phyloP scores from a whole-genome alignment of 2,888 invertebrate genomes.

The Drosophila peninsularis region DNA sequence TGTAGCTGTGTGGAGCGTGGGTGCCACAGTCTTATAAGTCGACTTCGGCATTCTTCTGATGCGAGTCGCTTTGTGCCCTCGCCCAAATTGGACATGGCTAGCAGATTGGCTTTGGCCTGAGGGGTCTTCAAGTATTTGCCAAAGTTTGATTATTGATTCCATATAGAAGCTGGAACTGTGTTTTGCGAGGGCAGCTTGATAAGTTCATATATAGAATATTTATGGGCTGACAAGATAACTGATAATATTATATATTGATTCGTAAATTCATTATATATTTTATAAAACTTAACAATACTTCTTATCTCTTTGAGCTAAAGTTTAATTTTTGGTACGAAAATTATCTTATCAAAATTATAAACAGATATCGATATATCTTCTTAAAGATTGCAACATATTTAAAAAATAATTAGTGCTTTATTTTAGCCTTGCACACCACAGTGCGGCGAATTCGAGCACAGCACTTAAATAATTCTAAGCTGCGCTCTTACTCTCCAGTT shows the following conservation, averaged over 20 bases:
- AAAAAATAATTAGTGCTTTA: too few relatives aligned
- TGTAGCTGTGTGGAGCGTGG: slow-evolving; percentile 16
- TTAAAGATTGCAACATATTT: neutral
- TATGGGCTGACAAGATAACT: neutral
- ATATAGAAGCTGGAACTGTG: neutral
- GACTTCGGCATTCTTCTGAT: slow-evolving; percentile 26
- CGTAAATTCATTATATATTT: neutral
- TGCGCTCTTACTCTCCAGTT: slow-evolving; percentile 4
- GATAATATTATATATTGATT: neutral
- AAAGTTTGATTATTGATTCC: slow-evolving; percentile 1
- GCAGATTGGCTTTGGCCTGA: slow-evolving; percentile 3
- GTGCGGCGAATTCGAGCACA: slow-evolving; percentile 63
- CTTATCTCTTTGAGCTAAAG: neutral
- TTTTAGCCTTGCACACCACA: slow-evolving; percentile 31
- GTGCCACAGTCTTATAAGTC: slow-evolving; percentile 27
- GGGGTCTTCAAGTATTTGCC: slow-evolving; percentile 10
- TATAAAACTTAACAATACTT: neutral
- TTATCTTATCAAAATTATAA: neutral
- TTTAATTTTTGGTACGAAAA: neutral
- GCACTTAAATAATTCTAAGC: neutral
- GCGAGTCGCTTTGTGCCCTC: slow-evolving; percentile 7
- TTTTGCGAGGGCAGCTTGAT: neutral
- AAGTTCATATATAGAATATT: neutral
- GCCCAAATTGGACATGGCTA: slow-evolving; percentile 35
- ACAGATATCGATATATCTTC: neutral